Evolutionary conservation across 2,888 invertebrate genomes (phyloP).

Genomic region (Platycnemis pennipes): DNA sequence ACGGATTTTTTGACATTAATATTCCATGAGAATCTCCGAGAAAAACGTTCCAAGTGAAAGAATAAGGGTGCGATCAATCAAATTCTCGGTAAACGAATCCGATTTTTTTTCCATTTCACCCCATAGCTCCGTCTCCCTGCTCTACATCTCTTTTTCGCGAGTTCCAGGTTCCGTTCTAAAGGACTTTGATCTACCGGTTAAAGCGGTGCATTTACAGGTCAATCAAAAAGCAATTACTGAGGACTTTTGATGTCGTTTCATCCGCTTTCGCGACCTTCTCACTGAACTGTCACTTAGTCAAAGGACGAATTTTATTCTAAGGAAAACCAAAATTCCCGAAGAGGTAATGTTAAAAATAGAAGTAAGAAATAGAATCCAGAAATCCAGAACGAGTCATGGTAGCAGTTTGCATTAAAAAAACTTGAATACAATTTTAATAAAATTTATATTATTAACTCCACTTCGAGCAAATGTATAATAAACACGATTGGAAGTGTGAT

Average conservation of each 20-base stretch:
- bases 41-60: conserved; percentile 15
- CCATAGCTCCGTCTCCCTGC: not conserved
- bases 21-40: conserved; percentile 43
- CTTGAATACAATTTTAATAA: no score
- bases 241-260: not conserved
- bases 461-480: no score
- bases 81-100: conserved; percentile 44
- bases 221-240: not conserved
- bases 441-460: no score
- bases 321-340: no score
- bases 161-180: not conserved
- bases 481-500: no score
- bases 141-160: not conserved
- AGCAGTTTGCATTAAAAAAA: no score
- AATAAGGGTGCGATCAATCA: conserved; percentile 25
- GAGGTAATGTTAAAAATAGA: no score
- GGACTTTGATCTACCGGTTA: not conserved
- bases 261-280: no score
- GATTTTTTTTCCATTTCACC: not conserved
- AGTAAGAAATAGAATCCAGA: no score
- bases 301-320: no score
- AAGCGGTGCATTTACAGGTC: not conserved
- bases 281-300: no score
- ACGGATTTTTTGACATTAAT: conserved; percentile 40
- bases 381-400: no score